Conservation (phyloP, 2,113 vertebrate species). For the Polypterus senegalus region DNA sequence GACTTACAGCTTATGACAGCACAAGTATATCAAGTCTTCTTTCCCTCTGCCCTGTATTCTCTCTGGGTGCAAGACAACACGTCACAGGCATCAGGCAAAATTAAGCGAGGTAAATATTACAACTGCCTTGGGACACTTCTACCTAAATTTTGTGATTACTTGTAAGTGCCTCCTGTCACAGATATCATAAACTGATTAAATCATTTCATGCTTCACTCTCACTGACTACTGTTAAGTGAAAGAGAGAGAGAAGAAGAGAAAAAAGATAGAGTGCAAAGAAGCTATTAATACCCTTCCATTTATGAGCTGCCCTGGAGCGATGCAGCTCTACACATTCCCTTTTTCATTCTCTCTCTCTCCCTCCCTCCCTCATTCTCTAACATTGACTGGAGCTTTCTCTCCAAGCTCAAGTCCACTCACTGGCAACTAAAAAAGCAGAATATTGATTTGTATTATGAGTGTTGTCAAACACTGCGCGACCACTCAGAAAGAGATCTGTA, state of each 20-base stretch:
- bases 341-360: slow-evolving; percentile 9
- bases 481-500: slow-evolving; percentile 51
- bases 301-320: slow-evolving; percentile 80
- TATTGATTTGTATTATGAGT: slow-evolving; percentile 77
- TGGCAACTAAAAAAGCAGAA: slow-evolving; percentile 39
- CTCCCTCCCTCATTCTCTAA: slow-evolving; percentile 4
- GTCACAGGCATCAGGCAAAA: slow-evolving; percentile 38
- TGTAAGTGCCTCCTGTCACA: slow-evolving; percentile 86
- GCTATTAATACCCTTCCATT: slow-evolving; percentile 86
- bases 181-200: slow-evolving; percentile 93
- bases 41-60: neutral
- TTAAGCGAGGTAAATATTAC: slow-evolving; percentile 60
- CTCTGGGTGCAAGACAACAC: neutral
- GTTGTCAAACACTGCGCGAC: slow-evolving; percentile 66
- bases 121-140: slow-evolving; percentile 75
- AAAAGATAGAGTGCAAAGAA: slow-evolving; percentile 3
- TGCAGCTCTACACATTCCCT: slow-evolving; percentile 45
- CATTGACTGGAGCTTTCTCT: neutral
- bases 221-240: slow-evolving; percentile 76
- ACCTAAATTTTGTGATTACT: slow-evolving; percentile 87
- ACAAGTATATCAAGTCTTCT: neutral
- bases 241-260: slow-evolving; percentile 31
- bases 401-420: neutral
- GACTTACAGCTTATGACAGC: slow-evolving; percentile 29
- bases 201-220: slow-evolving; percentile 83